Evolutionary conservation across 2,113 vertebrate species (phyloP).

Genomic region (Suricata suricatta): DNA sequence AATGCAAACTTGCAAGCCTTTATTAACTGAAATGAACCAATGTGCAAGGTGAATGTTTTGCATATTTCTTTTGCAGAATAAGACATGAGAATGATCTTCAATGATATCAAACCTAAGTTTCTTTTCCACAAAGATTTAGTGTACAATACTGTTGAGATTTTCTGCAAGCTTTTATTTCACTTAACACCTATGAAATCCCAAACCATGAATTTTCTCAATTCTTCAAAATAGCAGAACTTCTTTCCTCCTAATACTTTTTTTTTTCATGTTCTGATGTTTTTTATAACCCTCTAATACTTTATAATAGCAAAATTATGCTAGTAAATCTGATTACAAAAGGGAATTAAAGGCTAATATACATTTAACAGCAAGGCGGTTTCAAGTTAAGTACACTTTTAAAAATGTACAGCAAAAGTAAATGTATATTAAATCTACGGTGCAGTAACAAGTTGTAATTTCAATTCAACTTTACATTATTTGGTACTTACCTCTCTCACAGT

Average conservation of each 20-base stretch:
- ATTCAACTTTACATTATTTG: background rate
- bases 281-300: background rate
- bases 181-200: background rate
- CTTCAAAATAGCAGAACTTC: background rate
- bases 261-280: background rate
- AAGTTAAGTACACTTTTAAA: background rate
- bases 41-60: background rate
- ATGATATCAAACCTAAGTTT: background rate
- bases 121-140: background rate
- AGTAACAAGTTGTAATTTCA: conserved; percentile 23
- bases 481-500: background rate
- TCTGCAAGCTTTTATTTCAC: conserved; percentile 9
- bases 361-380: conserved; percentile 24
- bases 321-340: background rate
- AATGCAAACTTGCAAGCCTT: background rate
- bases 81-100: background rate
- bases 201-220: conserved; percentile 15
- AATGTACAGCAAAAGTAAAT: background rate
- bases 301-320: background rate
- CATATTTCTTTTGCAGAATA: conserved; percentile 3
- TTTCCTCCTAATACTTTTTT: conserved; percentile 18
- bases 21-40: conserved; percentile 5
- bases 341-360: conserved; percentile 16
- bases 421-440: background rate
- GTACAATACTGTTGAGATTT: background rate